A percentile compares a stretch with the other conserved stretches of the same genome.
These are phyloP conservation scores for Dyspetes luteomarginatus DNA, from an alignment of 2,888 invertebrate genomes.

Conservation along the genomic window DNA sequence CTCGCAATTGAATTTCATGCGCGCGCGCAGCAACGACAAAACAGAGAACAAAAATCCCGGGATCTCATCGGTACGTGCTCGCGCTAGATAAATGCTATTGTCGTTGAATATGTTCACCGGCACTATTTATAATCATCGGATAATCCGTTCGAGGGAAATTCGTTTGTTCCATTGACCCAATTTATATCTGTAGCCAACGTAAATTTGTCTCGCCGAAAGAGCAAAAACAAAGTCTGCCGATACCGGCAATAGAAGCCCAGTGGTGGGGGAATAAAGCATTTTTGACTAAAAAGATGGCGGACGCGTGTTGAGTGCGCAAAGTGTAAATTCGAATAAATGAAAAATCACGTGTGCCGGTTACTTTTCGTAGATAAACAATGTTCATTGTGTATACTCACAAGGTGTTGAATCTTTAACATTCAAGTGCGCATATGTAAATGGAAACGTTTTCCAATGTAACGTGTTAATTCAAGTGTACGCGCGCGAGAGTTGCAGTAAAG, in stretches of 20 bases:
- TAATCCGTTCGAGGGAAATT: neutral
- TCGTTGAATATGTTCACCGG: neutral
- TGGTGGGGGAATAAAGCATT: neutral
- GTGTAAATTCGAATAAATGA: slow-evolving; percentile 21
- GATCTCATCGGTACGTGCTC: neutral
- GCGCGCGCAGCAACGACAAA: slow-evolving; percentile 36
- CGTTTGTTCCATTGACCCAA: neutral
- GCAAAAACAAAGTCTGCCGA: no score
- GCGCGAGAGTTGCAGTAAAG: slow-evolving; percentile 17
- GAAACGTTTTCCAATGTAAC: neutral
- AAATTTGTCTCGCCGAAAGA: neutral
- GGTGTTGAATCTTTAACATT: neutral
- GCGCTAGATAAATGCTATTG: neutral
- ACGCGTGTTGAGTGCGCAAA: slow-evolving; percentile 10
- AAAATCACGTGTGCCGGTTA: neutral
- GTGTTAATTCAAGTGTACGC: slow-evolving; percentile 41
- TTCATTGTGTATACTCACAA: neutral
- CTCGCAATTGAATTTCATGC: neutral
- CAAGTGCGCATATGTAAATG: slow-evolving; percentile 11
- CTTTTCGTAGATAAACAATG: neutral
- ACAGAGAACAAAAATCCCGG: neutral
- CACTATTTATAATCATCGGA: neutral
- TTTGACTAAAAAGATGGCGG: slow-evolving; percentile 10
- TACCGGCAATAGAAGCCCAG: no score
- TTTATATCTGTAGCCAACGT: neutral